Base-by-base conservation (phyloP, 2,888 invertebrate species). In the Thecophora atra region DNA sequence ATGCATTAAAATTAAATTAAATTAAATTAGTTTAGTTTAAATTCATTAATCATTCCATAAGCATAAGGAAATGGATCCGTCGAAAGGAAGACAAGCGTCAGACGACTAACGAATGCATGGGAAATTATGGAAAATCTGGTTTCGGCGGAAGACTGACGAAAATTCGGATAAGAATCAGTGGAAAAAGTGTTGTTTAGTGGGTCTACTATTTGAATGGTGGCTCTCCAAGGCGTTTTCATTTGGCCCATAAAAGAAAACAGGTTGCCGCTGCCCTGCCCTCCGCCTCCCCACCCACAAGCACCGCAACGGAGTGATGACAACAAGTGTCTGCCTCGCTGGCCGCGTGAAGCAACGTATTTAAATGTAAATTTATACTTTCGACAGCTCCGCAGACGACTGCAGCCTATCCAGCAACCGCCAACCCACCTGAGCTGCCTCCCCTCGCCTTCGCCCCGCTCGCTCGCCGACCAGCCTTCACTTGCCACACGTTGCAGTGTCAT, bases 401-500 rank as follows among this genome's bases (percentile, higher is more conserved):
- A 13, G 66, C 26, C 51, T 51, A 19, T 11, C n/a, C 3, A 11
- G 17, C 21, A 24, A 6, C n/a, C 28, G n/a, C 54, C 54, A 52
- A 13, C 52, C 11, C 11, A 19, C 62, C 26, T 3, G 15, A 3
- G 7, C 17, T 4, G 42, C 42, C 63, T 21, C n/a, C 2, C n/a
- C 37, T 17, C 19, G 11, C 42, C 30, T n/a, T 19, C 21, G 58
- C 11, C 4, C 28, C 24, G 0, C 58, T 19, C 15, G 28, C 28
- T 28, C 17, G 4, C 58, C 15, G 2, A 1, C 28, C 26, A 54
- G 67, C 54, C 67, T 54, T 67, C 67, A 67, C 54, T 67, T 67
- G 67, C 54, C 67, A 67, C 67, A 54, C 42, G 30, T 13, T 30
- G n/a, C n/a, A n/a, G n/a, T n/a, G n/a, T n/a, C n/a, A n/a, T n/a